Evolutionary conservation across 2,113 vertebrate genomes (phyloP).

Genomic region (Amphilophus citrinellus): DNA sequence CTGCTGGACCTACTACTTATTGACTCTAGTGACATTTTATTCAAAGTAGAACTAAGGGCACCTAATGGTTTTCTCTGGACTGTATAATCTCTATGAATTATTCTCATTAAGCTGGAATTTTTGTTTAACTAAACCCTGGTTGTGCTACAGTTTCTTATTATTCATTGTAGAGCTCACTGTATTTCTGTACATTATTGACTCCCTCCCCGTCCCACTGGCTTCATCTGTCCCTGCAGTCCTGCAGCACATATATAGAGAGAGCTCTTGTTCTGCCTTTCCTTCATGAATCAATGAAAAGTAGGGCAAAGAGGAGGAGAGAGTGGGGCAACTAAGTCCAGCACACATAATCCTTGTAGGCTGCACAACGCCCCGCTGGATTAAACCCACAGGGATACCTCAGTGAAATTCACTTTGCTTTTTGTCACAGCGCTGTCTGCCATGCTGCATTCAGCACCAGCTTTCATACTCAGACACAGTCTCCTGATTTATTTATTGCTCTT

Average conservation of each 20-base stretch:
- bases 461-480: not conserved
- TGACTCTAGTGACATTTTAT: not conserved
- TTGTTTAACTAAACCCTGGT: not conserved
- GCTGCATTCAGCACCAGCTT: not conserved
- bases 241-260: constrained; percentile 34
- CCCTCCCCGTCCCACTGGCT: constrained; percentile 40
- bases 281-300: constrained; percentile 80
- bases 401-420: constrained; percentile 52
- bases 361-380: constrained; percentile 74
- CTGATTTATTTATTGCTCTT: not conserved
- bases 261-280: constrained; percentile 50
- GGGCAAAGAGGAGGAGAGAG: constrained; percentile 75
- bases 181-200: constrained; percentile 39
- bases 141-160: not conserved
- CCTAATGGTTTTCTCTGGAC: not conserved
- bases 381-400: constrained; percentile 66
- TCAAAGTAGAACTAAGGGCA: not conserved
- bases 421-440: constrained; percentile 10
- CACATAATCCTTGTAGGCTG: constrained; percentile 80
- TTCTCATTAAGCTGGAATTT: not conserved
- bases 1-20: not conserved
- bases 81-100: not conserved
- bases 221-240: constrained; percentile 72
- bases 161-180: not conserved
- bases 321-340: constrained; percentile 76